phyloP scores from a whole-genome alignment of 2,888 invertebrate genomes.

The Ernsta delagoae region DNA sequence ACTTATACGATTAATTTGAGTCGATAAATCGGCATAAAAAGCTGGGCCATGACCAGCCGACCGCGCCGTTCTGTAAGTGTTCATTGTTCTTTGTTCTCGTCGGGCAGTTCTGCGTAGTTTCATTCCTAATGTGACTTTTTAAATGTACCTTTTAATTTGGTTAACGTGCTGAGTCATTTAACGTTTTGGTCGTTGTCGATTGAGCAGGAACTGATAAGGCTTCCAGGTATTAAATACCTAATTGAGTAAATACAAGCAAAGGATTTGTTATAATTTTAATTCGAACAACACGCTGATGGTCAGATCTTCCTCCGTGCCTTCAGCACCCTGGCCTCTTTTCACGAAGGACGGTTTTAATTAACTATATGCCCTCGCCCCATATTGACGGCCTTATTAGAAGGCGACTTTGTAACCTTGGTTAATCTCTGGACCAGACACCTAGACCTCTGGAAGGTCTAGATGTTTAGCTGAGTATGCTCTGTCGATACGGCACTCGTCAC shows the following conservation, averaged over 20 bases:
- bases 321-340: too few relatives aligned
- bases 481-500: too few relatives aligned
- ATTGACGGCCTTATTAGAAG: too few relatives aligned
- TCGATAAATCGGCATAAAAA: conserved; percentile 83
- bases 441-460: conserved; percentile 50
- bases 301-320: too few relatives aligned
- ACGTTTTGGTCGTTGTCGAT: conserved; percentile 53
- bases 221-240: conserved; percentile 28
- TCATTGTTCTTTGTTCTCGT: conserved; percentile 73
- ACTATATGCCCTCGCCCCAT: too few relatives aligned
- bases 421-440: background rate
- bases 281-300: too few relatives aligned
- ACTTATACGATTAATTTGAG: conserved; percentile 84
- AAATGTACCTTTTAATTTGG: background rate
- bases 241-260: background rate
- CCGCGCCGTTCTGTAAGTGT: conserved; percentile 74
- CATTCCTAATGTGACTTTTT: conserved; percentile 16
- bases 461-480: too few relatives aligned
- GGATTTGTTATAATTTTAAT: too few relatives aligned
- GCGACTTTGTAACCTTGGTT: too few relatives aligned
- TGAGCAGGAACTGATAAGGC: conserved; percentile 61
- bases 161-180: conserved; percentile 37
- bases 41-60: conserved; percentile 72
- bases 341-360: too few relatives aligned
- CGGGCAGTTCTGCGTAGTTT: conserved; percentile 46